Evolutionary conservation across 1,140 invertebrate genomes (phyloP).

Genomic region (Heliconius melpomene): DNA sequence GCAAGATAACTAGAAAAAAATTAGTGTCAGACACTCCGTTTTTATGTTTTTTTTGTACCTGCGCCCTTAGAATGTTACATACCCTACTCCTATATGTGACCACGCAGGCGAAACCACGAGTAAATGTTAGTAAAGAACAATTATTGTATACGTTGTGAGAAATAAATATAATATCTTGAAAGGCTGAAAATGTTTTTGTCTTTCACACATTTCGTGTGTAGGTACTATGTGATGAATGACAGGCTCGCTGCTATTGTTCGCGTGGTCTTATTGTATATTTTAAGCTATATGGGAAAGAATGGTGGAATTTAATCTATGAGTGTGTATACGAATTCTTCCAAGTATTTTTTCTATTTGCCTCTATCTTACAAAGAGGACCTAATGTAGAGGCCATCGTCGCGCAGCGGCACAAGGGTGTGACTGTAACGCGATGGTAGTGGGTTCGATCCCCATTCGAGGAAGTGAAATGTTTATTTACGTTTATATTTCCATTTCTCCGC

Average conservation of each 20-base stretch:
- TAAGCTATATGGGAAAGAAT: neutral
- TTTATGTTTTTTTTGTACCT: too few species aligned
- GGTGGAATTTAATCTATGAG: neutral
- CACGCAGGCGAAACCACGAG: neutral
- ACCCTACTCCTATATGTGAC: too few species aligned
- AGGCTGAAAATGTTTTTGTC: slow-evolving; percentile 7
- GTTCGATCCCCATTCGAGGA: too few species aligned
- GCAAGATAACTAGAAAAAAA: too few species aligned
- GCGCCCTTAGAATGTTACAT: too few species aligned
- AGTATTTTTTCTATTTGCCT: neutral
- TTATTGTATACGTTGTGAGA: neutral
- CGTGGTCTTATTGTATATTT: slow-evolving; percentile 24
- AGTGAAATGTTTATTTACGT: too few species aligned
- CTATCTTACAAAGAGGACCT: too few species aligned
- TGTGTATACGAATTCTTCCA: neutral
- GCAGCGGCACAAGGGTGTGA: too few species aligned
- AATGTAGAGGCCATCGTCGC: too few species aligned
- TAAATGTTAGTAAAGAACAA: neutral
- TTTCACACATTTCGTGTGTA: slow-evolving; percentile 30
- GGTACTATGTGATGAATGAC: slow-evolving; percentile 35
- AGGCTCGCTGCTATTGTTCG: slow-evolving; percentile 20
- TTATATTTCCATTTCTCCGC: too few species aligned
- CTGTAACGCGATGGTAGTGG: too few species aligned
- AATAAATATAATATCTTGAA: slow-evolving; percentile 1
- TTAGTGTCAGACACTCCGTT: too few species aligned